Percentiles rank a stretch among this genome's conserved stretches.
Evolutionary conservation across 2,888 invertebrate species (phyloP).

Genomic region (Phortica magna): DNA sequence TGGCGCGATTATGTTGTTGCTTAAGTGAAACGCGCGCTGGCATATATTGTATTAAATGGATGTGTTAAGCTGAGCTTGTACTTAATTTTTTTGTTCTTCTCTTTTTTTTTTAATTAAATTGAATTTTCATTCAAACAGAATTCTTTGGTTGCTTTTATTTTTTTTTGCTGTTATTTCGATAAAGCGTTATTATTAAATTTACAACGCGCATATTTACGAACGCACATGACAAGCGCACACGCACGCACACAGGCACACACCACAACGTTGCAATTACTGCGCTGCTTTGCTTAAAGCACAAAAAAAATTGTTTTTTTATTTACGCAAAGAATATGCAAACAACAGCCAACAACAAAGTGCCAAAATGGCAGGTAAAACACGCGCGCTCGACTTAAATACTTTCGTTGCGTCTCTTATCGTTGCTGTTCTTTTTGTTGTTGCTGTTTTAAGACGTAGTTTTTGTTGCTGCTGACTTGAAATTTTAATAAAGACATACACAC

Average conservation of each 20-base stretch:
- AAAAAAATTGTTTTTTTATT: too few species aligned
- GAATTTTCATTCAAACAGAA: conserved; percentile 46
- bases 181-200: neutral
- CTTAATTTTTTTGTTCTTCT: conserved; percentile 51
- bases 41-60: conserved; percentile 43
- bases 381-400: conserved; percentile 51
- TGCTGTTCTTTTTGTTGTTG: neutral
- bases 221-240: neutral
- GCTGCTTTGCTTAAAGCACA: too few species aligned
- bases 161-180: neutral
- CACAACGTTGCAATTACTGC: neutral
- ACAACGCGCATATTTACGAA: neutral
- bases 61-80: conserved; percentile 59
- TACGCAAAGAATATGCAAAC: conserved; percentile 44
- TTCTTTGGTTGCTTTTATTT: neutral
- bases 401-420: conserved; percentile 31
- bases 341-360: conserved; percentile 59
- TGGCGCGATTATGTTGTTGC: conserved; percentile 24
- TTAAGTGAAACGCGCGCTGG: conserved; percentile 31
- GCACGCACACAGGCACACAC: neutral
- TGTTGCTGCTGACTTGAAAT: conserved; percentile 51
- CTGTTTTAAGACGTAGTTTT: neutral
- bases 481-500: conserved; percentile 69
- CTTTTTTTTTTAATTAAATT: conserved; percentile 52
- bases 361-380: conserved; percentile 56